Conservation (phyloP, 2,797 vertebrate genomes). For the Phoebastria nigripes region DNA sequence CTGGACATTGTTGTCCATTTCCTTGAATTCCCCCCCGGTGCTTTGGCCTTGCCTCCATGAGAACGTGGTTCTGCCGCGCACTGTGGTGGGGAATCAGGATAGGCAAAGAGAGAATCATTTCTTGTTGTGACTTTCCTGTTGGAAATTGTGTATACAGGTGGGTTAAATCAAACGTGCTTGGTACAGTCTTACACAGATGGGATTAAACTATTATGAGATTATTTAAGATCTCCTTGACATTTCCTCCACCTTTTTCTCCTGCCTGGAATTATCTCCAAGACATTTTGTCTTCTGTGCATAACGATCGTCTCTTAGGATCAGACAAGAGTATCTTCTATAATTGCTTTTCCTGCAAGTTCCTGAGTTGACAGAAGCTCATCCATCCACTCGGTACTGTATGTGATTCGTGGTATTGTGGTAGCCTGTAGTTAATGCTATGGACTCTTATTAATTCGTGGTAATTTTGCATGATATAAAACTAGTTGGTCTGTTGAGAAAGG, state of each 20-base stretch:
- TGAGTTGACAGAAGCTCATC: neutral
- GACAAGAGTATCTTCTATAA: neutral
- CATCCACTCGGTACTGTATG: neutral
- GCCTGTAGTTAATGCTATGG: neutral
- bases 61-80: accelerated
- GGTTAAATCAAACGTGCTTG: neutral
- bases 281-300: neutral
- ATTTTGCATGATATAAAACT: neutral
- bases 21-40: neutral
- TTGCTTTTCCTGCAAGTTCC: neutral
- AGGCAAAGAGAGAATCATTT: neutral
- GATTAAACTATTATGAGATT: neutral
- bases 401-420: neutral
- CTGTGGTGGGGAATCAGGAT: neutral
- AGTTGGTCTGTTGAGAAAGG: neutral
- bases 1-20: neutral
- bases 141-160: neutral
- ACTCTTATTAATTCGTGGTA: neutral
- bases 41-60: neutral
- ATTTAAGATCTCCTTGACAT: conserved; percentile 8
- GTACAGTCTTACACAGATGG: neutral
- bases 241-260: neutral
- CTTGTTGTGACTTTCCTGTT: neutral
- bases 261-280: neutral
- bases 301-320: neutral